phyloP scores from a whole-genome alignment of 1,140 invertebrate genomes.

The Amphibalanus amphitrite region DNA sequence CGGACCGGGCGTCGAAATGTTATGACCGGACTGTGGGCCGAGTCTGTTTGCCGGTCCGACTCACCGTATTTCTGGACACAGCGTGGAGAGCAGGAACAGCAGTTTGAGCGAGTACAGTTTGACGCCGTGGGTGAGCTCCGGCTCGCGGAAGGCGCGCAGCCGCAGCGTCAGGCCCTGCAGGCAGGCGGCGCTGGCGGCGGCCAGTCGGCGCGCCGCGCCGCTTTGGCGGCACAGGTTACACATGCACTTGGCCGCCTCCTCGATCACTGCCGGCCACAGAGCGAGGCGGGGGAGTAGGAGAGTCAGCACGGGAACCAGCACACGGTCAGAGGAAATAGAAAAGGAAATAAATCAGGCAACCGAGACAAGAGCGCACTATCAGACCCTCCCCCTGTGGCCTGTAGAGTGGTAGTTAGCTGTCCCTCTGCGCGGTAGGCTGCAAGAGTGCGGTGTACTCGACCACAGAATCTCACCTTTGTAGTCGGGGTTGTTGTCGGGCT shows the following conservation, averaged over 20 bases:
- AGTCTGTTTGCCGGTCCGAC: neutral
- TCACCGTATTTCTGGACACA: slow-evolving; percentile 44
- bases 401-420: too few relatives aligned
- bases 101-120: slow-evolving; percentile 77
- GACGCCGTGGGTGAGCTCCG: slow-evolving; percentile 41
- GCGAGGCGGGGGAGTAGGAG: too few relatives aligned
- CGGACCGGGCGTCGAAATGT: neutral
- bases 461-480: too few relatives aligned
- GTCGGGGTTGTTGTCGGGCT: too few relatives aligned
- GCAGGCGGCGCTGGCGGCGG: slow-evolving; percentile 47
- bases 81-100: slow-evolving; percentile 68
- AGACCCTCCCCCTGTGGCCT: too few relatives aligned
- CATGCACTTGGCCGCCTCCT: slow-evolving; percentile 71
- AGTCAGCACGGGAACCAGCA: slow-evolving; percentile 22
- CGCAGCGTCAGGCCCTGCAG: slow-evolving; percentile 54
- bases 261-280: slow-evolving; percentile 36
- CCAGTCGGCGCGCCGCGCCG: slow-evolving; percentile 42
- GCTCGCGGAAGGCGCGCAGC: slow-evolving; percentile 45
- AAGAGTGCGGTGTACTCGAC: too few relatives aligned
- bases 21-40: neutral
- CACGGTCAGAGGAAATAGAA: slow-evolving; percentile 20
- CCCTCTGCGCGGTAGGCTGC: too few relatives aligned
- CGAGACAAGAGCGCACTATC: too few relatives aligned
- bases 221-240: slow-evolving; percentile 80
- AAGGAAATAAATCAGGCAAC: slow-evolving; percentile 6